These are phyloP conservation scores for Ischnus inquisitorius DNA, from an alignment of 2,888 invertebrate genomes.

Conservation along the genomic window DNA sequence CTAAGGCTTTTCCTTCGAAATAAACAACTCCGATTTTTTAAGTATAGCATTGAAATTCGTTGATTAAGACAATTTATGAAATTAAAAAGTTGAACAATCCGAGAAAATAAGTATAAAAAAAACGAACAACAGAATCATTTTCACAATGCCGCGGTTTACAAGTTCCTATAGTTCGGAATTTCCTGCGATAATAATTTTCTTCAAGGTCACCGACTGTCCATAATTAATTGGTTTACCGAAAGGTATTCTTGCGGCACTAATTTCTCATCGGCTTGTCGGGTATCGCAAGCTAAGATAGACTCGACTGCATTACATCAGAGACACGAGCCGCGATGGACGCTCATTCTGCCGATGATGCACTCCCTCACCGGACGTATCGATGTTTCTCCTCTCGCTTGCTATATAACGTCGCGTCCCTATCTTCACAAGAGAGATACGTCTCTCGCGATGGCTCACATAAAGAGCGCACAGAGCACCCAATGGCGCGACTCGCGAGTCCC, in stretches of 20 bases:
- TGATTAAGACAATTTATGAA: no score
- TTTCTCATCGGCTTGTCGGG: conserved; percentile 67
- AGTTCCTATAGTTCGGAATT: not conserved
- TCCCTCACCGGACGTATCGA: not conserved
- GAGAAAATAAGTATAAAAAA: not conserved
- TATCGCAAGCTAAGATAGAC: conserved; percentile 42
- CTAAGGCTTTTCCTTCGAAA: no score
- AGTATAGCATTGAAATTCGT: no score
- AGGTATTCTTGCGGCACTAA: conserved; percentile 19
- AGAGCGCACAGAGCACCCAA: not conserved
- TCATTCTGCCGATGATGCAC: conserved; percentile 61
- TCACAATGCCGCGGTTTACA: not conserved
- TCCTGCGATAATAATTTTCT: not conserved
- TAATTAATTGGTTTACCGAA: not conserved
- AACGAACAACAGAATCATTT: not conserved
- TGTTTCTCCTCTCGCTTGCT: conserved; percentile 34
- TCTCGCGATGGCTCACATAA: conserved; percentile 3
- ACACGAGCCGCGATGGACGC: conserved; percentile 23
- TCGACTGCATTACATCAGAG: conserved; percentile 64
- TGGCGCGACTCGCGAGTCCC: conserved; percentile 16
- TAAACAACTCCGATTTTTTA: no score
- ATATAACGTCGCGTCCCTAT: not conserved
- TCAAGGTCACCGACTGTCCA: no score
- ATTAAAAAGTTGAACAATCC: no score
- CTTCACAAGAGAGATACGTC: not conserved